A percentile compares a stretch with the other conserved stretches of the same genome.
phyloP scores from a whole-genome alignment of 2,888 invertebrate genomes.

The Arctia plantaginis region DNA sequence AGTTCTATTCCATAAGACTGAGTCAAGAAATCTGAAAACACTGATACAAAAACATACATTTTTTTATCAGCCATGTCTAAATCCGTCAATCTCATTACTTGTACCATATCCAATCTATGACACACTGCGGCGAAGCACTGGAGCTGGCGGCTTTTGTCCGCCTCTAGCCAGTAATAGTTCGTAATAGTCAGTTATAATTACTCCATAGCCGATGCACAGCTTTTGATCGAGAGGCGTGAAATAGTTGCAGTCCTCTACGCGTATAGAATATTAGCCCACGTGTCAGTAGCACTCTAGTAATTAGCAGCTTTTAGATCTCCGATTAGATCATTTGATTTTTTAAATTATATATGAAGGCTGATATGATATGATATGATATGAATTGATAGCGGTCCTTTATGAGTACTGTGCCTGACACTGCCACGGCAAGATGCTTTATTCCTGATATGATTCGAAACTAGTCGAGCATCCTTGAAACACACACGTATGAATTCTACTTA shows the following conservation, averaged over 20 bases:
- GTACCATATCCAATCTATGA: constrained; percentile 39
- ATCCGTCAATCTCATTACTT: constrained; percentile 13
- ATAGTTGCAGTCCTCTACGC: constrained; percentile 32
- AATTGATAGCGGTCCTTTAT: too few species aligned
- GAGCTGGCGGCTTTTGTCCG: constrained; percentile 60
- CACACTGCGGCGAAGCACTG: constrained; percentile 45
- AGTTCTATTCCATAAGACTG: too few species aligned
- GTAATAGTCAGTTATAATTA: constrained; percentile 72
- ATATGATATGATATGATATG: too few species aligned
- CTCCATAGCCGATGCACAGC: constrained; percentile 47
- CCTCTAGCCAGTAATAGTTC: constrained; percentile 58
- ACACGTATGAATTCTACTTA: too few species aligned
- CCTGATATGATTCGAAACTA: too few species aligned
- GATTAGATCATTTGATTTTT: not conserved
- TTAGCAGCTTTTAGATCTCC: not conserved
- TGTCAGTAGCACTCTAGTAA: not conserved
- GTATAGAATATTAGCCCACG: not conserved
- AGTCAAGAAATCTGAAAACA: too few species aligned
- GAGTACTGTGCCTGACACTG: too few species aligned
- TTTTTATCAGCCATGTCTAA: not conserved
- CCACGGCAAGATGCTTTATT: too few species aligned
- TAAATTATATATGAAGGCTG: too few species aligned
- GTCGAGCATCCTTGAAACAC: too few species aligned
- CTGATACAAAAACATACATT: not conserved
- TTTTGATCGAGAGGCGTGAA: constrained; percentile 57